Evolutionary conservation across 2,888 invertebrate species (phyloP).

Genomic region (Anarsia innoxiella): DNA sequence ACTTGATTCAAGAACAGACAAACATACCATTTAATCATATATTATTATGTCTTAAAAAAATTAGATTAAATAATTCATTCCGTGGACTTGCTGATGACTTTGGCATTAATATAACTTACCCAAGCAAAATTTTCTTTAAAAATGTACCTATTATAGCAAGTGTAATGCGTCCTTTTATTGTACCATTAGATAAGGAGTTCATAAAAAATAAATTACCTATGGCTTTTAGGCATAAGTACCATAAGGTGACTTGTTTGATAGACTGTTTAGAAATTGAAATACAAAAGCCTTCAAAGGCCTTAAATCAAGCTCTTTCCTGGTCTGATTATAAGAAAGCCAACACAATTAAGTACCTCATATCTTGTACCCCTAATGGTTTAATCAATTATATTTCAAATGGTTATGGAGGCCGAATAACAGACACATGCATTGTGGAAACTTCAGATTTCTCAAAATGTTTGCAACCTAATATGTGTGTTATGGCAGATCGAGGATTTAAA

Average conservation of each 20-base stretch:
- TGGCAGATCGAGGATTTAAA: slow-evolving; percentile 23
- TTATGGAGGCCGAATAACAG: slow-evolving; percentile 19
- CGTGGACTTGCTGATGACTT: slow-evolving; percentile 14
- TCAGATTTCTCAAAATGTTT: slow-evolving; percentile 19
- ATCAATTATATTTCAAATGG: slow-evolving; percentile 21
- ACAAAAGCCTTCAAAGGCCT: slow-evolving; percentile 28
- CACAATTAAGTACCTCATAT: slow-evolving; percentile 22
- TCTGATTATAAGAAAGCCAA: slow-evolving; percentile 29
- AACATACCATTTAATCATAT: slow-evolving; percentile 13
- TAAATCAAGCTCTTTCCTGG: slow-evolving; percentile 31
- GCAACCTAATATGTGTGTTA: slow-evolving; percentile 11
- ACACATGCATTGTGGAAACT: slow-evolving; percentile 16
- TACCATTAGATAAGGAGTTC: slow-evolving; percentile 10
- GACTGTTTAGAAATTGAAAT: slow-evolving; percentile 36
- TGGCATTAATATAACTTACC: slow-evolving; percentile 5
- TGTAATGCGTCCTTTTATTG: slow-evolving; percentile 17
- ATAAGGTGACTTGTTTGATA: slow-evolving; percentile 27
- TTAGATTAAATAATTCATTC: slow-evolving; percentile 15
- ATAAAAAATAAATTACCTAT: slow-evolving; percentile 18
- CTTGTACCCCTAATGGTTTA: slow-evolving; percentile 21
- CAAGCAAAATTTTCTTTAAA: slow-evolving; percentile 14
- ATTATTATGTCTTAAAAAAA: slow-evolving; percentile 17
- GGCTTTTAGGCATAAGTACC: slow-evolving; percentile 21
- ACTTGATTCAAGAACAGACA: slow-evolving; percentile 11
- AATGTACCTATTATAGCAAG: slow-evolving; percentile 17